A percentile compares a stretch with the other conserved stretches of the same genome.
These are phyloP conservation scores for Etheostoma nigrum DNA, from an alignment of 2,797 vertebrate genomes.

Conservation along the genomic window DNA sequence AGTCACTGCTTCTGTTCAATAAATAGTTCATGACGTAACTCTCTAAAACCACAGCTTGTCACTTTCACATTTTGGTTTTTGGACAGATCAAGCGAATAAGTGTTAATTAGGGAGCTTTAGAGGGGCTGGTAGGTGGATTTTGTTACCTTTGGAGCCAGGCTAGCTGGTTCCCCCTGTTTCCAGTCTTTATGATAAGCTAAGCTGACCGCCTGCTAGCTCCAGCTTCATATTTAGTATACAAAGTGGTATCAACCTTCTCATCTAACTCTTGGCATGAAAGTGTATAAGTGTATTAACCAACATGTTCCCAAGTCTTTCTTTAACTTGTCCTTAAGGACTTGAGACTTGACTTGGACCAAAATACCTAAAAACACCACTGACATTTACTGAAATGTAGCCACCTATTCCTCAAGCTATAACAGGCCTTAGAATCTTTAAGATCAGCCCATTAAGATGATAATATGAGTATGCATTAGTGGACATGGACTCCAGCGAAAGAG, in stretches of 20 bases:
- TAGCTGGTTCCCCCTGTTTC: not conserved
- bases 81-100: not conserved
- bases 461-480: not conserved
- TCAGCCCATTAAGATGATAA: not conserved
- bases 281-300: not conserved
- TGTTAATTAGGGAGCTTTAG: not conserved
- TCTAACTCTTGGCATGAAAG: not conserved
- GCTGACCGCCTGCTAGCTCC: not conserved
- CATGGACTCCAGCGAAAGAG: slow-evolving; percentile 7
- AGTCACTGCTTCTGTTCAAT: not conserved
- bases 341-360: not conserved
- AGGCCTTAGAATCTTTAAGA: not conserved
- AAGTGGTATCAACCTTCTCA: not conserved
- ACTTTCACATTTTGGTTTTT: slow-evolving; percentile 5
- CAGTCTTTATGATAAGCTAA: slow-evolving; percentile 1
- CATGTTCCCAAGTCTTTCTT: not conserved
- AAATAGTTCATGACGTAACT: not conserved
- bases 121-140: not conserved
- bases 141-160: not conserved
- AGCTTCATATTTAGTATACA: not conserved
- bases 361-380: slow-evolving; percentile 34
- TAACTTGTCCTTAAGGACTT: slow-evolving; percentile 7
- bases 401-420: not conserved
- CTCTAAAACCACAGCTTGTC: not conserved
- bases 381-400: slow-evolving; percentile 15